phyloP scores from a whole-genome alignment of 2,113 vertebrate species.

The Bostrychus sinensis region DNA sequence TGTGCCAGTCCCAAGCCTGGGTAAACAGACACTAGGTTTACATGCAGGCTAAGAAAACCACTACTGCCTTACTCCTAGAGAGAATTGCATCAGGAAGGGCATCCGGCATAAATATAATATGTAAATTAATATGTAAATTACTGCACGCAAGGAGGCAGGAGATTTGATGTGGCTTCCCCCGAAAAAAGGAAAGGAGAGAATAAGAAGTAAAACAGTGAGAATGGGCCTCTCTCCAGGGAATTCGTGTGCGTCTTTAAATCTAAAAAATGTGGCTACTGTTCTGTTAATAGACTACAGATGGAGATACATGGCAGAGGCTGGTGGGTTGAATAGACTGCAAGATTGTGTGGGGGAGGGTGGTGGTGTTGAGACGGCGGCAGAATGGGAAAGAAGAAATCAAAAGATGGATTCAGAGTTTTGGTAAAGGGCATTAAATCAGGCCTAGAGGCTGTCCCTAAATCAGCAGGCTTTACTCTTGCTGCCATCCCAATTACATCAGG shows the following conservation, averaged over 20 bases:
- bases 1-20: too few relatives aligned
- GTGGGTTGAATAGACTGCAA: constrained; percentile 43
- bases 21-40: too few relatives aligned
- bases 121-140: too few relatives aligned
- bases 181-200: too few relatives aligned
- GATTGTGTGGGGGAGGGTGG: constrained; percentile 59
- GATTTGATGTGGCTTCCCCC: background rate
- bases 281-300: constrained; percentile 61
- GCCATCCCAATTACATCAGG: constrained; percentile 76
- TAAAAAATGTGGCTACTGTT: constrained; percentile 38
- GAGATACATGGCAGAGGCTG: constrained; percentile 55
- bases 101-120: too few relatives aligned
- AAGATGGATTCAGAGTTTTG: constrained; percentile 87
- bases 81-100: too few relatives aligned
- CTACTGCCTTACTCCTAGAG: too few relatives aligned
- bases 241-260: constrained; percentile 48
- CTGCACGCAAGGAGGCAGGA: background rate
- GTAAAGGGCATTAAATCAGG: constrained; percentile 87
- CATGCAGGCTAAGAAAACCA: too few relatives aligned
- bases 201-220: constrained; percentile 26
- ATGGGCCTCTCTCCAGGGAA: constrained; percentile 10
- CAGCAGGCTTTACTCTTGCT: constrained; percentile 74
- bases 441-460: constrained; percentile 85
- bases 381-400: constrained; percentile 76
- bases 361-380: constrained; percentile 21